These are phyloP conservation scores for Todus mexicanus DNA, from an alignment of 2,797 vertebrate genomes.

Conservation along the genomic window DNA sequence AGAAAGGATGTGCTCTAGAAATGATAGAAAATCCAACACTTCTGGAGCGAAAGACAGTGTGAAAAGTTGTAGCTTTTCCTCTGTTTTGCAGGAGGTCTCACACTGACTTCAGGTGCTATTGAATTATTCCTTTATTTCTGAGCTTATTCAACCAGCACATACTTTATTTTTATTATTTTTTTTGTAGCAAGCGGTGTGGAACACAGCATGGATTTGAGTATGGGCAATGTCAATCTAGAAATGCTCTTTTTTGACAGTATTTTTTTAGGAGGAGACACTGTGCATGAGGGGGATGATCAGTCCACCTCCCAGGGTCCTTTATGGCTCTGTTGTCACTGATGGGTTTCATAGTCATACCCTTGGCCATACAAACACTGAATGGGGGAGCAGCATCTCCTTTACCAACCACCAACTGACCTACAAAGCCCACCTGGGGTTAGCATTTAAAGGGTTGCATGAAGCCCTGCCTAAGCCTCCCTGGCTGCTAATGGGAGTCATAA, in stretches of 20 bases:
- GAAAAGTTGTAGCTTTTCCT: background rate
- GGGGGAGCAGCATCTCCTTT: background rate
- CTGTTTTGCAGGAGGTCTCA: background rate
- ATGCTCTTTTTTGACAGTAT: background rate
- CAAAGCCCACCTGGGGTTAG: background rate
- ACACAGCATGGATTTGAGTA: background rate
- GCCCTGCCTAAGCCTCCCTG: background rate
- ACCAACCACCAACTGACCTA: background rate
- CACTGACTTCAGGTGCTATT: background rate
- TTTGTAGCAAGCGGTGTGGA: background rate
- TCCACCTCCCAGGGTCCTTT: accelerated
- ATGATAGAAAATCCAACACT: background rate
- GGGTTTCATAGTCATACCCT: background rate
- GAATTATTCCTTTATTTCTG: background rate
- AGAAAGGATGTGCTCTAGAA: background rate
- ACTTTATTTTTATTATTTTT: background rate
- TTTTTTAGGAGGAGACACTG: background rate
- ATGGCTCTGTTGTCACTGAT: background rate
- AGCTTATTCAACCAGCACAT: background rate
- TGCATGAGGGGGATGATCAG: background rate
- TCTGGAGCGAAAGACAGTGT: background rate
- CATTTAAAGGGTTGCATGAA: background rate
- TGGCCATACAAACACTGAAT: background rate
- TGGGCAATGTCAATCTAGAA: background rate
- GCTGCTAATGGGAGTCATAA: background rate